Conservation (phyloP, 1,140 invertebrate species). For the Formica exsecta region DNA sequence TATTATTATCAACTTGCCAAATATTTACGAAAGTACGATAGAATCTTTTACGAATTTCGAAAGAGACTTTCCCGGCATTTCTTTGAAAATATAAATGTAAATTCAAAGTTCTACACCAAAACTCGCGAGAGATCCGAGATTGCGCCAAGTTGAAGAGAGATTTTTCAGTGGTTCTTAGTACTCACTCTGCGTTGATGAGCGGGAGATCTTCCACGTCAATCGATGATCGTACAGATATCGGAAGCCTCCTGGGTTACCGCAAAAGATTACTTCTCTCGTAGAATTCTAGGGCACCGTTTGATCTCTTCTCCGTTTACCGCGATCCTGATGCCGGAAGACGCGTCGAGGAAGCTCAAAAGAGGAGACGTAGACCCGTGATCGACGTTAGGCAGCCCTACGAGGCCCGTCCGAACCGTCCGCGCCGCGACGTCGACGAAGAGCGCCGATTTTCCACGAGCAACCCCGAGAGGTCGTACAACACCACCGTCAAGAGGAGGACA, state of each 20-base stretch:
- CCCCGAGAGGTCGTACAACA: slow-evolving; percentile 81
- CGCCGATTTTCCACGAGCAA: slow-evolving; percentile 82
- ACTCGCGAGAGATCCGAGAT: background rate
- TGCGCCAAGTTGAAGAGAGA: background rate
- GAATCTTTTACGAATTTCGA: background rate
- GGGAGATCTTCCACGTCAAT: slow-evolving; percentile 21
- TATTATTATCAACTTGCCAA: background rate
- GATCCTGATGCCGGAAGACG: slow-evolving; percentile 54
- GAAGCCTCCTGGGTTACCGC: slow-evolving; percentile 38
- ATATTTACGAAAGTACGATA: background rate
- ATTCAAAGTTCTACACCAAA: background rate
- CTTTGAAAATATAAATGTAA: background rate
- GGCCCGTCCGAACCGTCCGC: slow-evolving; percentile 76
- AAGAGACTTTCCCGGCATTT: background rate
- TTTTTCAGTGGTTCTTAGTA: slow-evolving; percentile 15
- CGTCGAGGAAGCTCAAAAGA: slow-evolving; percentile 70
- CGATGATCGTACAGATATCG: slow-evolving; percentile 20
- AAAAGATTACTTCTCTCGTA: slow-evolving; percentile 22
- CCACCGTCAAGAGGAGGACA: slow-evolving; percentile 76
- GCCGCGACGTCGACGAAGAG: slow-evolving; percentile 78
- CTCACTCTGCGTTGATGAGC: slow-evolving; percentile 43
- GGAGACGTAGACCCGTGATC: slow-evolving; percentile 69
- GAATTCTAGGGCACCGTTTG: slow-evolving; percentile 40
- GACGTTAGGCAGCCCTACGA: slow-evolving; percentile 73
- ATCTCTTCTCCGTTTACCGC: slow-evolving; percentile 42